Percentiles rank a stretch among this genome's conserved stretches.
phyloP scores from a whole-genome alignment of 2,888 invertebrate species.

The Allolobophora icterica region DNA sequence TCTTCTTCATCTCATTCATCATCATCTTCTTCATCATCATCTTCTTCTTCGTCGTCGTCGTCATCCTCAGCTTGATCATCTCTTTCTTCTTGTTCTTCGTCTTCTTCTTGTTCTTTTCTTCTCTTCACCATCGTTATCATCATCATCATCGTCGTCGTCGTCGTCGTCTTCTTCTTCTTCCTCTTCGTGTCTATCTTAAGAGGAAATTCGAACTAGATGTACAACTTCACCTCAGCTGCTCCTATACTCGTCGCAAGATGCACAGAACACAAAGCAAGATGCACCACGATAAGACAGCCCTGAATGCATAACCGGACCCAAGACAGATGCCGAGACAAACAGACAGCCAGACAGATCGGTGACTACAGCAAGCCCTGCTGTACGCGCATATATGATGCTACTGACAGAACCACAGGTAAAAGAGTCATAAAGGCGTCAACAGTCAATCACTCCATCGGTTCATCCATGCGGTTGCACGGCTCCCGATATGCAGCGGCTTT shows the following conservation, averaged over 20 bases:
- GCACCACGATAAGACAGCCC: too few species aligned
- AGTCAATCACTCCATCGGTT: neutral
- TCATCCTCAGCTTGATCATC: neutral
- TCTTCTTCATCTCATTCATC: slow-evolving; percentile 8
- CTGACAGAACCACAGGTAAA: neutral
- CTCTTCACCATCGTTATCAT: too few species aligned
- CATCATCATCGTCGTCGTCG: too few species aligned
- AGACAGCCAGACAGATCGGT: neutral
- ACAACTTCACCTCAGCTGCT: neutral
- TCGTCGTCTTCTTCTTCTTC: too few species aligned
- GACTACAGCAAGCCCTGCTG: neutral
- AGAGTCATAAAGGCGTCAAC: neutral
- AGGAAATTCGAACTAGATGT: too few species aligned
- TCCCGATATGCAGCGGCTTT: neutral
- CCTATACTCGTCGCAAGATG: neutral
- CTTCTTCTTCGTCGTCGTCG: neutral
- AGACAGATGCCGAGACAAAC: too few species aligned
- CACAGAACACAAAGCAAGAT: too few species aligned
- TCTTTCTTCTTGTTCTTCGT: neutral
- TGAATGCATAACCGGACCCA: too few species aligned
- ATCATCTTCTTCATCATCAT: slow-evolving; percentile 14
- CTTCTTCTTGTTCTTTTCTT: neutral
- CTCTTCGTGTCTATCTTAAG: too few species aligned
- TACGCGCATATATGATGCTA: neutral
- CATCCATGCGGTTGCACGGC: neutral